A percentile compares a stretch with the other conserved stretches of the same genome.
Conservation (phyloP, 2,888 invertebrate genomes). For the Willowsia nigromaculata region DNA sequence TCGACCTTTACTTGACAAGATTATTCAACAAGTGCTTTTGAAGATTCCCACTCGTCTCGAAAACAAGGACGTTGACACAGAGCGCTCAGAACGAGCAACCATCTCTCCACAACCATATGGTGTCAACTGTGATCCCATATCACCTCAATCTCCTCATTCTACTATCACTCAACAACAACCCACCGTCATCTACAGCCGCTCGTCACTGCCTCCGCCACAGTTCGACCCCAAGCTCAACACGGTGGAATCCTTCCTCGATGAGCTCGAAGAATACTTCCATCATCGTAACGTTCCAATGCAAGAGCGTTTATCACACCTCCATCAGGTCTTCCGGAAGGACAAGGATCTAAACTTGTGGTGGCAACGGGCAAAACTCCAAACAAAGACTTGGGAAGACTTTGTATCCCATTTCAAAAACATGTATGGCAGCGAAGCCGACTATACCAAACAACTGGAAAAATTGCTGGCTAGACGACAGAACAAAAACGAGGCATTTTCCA, state of each 20-base stretch:
- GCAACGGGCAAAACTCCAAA: constrained; percentile 27
- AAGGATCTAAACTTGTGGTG: constrained; percentile 52
- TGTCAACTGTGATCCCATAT: too few relatives aligned
- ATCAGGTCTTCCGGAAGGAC: constrained; percentile 37
- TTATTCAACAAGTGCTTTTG: too few relatives aligned
- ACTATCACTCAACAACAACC: too few relatives aligned
- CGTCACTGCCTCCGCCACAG: background rate
- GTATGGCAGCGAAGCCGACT: constrained; percentile 37
- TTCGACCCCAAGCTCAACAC: background rate
- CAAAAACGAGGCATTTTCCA: constrained; percentile 22
- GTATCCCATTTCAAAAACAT: constrained; percentile 8
- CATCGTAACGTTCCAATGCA: background rate
- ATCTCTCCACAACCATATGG: too few relatives aligned
- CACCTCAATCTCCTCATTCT: too few relatives aligned
- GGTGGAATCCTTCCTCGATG: background rate
- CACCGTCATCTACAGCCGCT: too few relatives aligned
- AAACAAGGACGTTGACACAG: too few relatives aligned
- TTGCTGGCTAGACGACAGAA: constrained; percentile 14
- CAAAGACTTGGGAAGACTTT: constrained; percentile 9
- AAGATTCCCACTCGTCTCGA: too few relatives aligned
- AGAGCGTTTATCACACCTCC: background rate
- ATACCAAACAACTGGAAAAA: background rate
- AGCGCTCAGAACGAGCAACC: too few relatives aligned
- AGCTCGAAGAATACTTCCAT: constrained; percentile 5
- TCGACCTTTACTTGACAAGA: too few relatives aligned